These are phyloP conservation scores for Alitta virens DNA, from an alignment of 2,888 invertebrate species.

Conservation along the genomic window DNA sequence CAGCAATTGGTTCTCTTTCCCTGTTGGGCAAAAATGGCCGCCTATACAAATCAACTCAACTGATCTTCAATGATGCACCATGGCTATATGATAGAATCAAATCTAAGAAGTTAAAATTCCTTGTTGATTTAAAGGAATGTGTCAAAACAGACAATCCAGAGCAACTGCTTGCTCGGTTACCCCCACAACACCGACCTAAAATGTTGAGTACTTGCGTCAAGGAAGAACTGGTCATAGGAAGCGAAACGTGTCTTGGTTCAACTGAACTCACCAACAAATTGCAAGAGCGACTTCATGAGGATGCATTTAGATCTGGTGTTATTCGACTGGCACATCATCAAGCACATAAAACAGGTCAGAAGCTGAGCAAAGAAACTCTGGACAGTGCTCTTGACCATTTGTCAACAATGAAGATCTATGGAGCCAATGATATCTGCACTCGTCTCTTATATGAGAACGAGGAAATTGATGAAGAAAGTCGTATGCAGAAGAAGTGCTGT, in stretches of 20 bases:
- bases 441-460: constrained; percentile 18
- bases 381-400: constrained; percentile 20
- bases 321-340: constrained; percentile 24
- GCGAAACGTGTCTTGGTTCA: neutral
- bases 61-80: constrained; percentile 29
- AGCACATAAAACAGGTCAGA: constrained; percentile 11
- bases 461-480: constrained; percentile 16
- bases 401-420: constrained; percentile 23
- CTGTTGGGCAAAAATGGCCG: constrained; percentile 23
- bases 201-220: constrained; percentile 30
- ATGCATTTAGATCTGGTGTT: constrained; percentile 21
- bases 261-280: constrained; percentile 21
- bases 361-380: constrained; percentile 17
- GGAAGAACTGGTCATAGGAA: constrained; percentile 25
- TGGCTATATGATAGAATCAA: constrained; percentile 26
- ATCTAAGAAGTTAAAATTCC: constrained; percentile 22
- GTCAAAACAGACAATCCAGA: constrained; percentile 17
- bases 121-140: constrained; percentile 23
- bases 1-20: constrained; percentile 5
- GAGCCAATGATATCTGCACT: constrained; percentile 20
- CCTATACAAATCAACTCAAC: constrained; percentile 15
- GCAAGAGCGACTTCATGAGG: constrained; percentile 13
- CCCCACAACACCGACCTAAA: constrained; percentile 25
- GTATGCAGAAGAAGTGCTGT: constrained; percentile 24
- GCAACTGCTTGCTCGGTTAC: constrained; percentile 23